phyloP scores from a whole-genome alignment of 2,113 vertebrate species.

The Pelecanus crispus region DNA sequence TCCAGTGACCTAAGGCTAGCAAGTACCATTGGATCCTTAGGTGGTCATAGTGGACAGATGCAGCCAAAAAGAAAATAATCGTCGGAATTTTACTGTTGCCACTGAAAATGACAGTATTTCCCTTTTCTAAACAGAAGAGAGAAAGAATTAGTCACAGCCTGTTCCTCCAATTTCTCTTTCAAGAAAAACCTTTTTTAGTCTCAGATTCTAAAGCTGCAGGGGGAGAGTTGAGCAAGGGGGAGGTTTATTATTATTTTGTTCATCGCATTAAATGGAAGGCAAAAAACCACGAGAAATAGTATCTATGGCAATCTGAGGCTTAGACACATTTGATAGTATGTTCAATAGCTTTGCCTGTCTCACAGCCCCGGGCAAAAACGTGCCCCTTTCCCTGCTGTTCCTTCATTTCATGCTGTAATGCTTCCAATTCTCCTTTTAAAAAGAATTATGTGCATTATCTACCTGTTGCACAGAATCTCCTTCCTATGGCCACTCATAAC shows the following conservation, averaged over 20 bases:
- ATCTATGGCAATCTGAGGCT: neutral
- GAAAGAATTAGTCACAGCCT: neutral
- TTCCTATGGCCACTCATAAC: neutral
- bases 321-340: neutral
- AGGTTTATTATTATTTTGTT: neutral
- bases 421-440: conserved; percentile 20
- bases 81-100: neutral
- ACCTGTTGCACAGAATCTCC: conserved; percentile 15
- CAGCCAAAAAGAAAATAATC: neutral
- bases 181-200: neutral
- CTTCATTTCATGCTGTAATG: conserved; percentile 57
- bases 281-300: neutral
- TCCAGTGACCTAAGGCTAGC: neutral
- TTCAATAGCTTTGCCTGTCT: conserved; percentile 7
- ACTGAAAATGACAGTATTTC: neutral
- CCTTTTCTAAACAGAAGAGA: neutral
- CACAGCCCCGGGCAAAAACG: conserved; percentile 24
- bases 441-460: conserved; percentile 26
- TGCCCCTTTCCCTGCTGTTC: conserved; percentile 26
- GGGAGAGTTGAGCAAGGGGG: neutral
- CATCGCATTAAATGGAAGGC: neutral
- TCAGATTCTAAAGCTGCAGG: neutral
- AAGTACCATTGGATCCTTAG: neutral
- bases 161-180: neutral
- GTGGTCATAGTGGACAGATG: neutral